Conservation (phyloP, 2,797 vertebrate species). For the Triplophysa bombifrons region DNA sequence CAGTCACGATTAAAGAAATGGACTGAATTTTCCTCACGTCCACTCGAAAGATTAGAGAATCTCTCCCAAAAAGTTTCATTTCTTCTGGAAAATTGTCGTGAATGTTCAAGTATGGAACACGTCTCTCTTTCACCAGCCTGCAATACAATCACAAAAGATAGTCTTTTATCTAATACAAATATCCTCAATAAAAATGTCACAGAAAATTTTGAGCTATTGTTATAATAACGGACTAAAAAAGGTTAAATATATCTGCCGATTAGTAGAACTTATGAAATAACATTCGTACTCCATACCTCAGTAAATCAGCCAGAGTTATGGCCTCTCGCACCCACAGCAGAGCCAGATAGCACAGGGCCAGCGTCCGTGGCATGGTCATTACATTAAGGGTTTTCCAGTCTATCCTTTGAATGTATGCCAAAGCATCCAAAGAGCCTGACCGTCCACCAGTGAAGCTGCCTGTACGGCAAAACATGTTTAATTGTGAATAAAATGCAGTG, state of each 20-base stretch:
- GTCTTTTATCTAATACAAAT: too few relatives aligned
- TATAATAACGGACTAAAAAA: too few relatives aligned
- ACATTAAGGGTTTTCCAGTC: slow-evolving; percentile 53
- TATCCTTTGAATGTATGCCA: slow-evolving; percentile 52
- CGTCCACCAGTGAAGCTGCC: slow-evolving; percentile 20
- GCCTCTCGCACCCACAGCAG: slow-evolving; percentile 87
- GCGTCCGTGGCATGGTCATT: slow-evolving; percentile 85
- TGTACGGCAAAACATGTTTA: slow-evolving; percentile 16
- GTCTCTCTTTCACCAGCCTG: slow-evolving; percentile 71
- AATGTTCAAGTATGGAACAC: slow-evolving; percentile 70
- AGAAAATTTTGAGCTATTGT: too few relatives aligned
- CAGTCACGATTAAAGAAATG: neutral
- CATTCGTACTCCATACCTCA: slow-evolving; percentile 75
- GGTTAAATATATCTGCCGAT: too few relatives aligned
- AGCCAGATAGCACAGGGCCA: slow-evolving; percentile 87
- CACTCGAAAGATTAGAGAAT: slow-evolving; percentile 66
- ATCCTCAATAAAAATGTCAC: too few relatives aligned
- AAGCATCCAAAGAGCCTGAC: slow-evolving; percentile 79
- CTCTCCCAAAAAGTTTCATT: slow-evolving; percentile 68
- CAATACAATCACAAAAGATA: neutral
- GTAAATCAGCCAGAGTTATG: slow-evolving; percentile 85
- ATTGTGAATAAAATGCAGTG: neutral
- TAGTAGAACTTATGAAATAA: too few relatives aligned
- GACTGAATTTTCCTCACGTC: slow-evolving; percentile 59
- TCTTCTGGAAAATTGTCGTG: slow-evolving; percentile 70